Evolutionary conservation across 2,888 invertebrate species (phyloP), one percentile per base, ranked within the genome.

Genomic region (Andrena camellia): DNA sequence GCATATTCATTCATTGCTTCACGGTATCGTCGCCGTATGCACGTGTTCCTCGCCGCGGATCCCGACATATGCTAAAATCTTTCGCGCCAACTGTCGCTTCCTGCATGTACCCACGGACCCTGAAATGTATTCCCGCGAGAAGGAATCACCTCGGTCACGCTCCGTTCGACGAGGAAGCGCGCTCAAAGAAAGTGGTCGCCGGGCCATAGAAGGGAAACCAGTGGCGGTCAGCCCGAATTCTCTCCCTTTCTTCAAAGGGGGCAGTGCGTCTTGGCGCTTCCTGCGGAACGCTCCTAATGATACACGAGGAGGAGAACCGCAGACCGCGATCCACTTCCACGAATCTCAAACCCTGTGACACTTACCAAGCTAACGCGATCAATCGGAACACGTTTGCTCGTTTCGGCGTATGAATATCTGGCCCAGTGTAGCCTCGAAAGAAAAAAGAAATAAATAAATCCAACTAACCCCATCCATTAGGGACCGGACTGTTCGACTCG

Each of bases 51-150:
- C 79, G 35, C 77, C 81, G 72, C 74, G 81, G 81, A 86, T 87
- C 81, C 29, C 85, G 84, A 86, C 91, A 88, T 88, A 90, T 90
- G 90, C 89, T 90, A 90, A 91, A 93, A 92, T 92, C 92, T 92
- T 88, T 90, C 76, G 84, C 74, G 85, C 91, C 93, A 92, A 91
- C 92, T 91, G 93, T 92, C 90, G 86, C 89, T 93, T 92, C 93
- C 93, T 92, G 92, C 89, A 81, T 86, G 81, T 83, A 86, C 86
- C 83, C 89, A 90, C 88, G 86, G 72, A 90, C 88, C 92, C 89
- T 90, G 89, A 92, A 92, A 92, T 92, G 60, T 91, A 92, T 92
- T 91, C 92, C 81, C 81, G 83, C 86, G 82, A 71, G 79, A 86
- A 86, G 83, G 79, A 90, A 90, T 90, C 90, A 86, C 79, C 80